Base-by-base conservation (phyloP, 2,888 invertebrate species). In the Euzophera pinguis region DNA sequence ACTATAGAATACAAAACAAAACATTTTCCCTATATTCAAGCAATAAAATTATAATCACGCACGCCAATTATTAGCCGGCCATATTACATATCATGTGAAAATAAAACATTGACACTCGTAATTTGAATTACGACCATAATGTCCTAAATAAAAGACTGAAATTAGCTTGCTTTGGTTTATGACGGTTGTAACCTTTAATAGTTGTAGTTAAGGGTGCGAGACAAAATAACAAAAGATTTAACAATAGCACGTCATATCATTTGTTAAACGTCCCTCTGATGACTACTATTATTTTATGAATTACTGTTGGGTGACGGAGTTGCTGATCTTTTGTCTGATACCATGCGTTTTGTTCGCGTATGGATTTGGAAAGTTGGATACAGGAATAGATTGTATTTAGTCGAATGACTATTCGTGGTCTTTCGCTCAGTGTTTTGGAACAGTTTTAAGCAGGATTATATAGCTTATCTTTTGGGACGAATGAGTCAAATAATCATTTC, bases 31-130 rank as follows among this genome's bases (percentile, higher is more conserved):
- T 82, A 82, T 81, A 84, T 76, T 85, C 82, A 79, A 64, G 76
- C 85, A 84, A 86, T 87, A 87, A 88, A 87, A 87, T 86, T 86
- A 88, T 88, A 87, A 89, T 89, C 88, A 86, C 85, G 87, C 85
- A 82, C 86, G 84, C 84, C 85, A 88, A 84, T 84, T 88, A 88
- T 88, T 87, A 87, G 80, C 80, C 74, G 65, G 78, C 79, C 80
- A 78, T 72, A 77, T 78, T 77, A 73, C 73, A 73, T 68, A 75
- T 72, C 73, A 74, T 74, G 74, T 65, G 69, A 74, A 79, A 75
- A 75, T 75, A 76, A 75, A 79, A 74, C 67, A 70, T 56, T 58
- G 54, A 47, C 3, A 3, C 27, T 54, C 22, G 9, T 38, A 12
- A 37, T 13, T 8, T 7, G 1, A 41, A 29, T 12, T 12, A 10